These are phyloP conservation scores for Chloroceryle inda DNA, from an alignment of 2,797 vertebrate genomes.

Conservation along the genomic window DNA sequence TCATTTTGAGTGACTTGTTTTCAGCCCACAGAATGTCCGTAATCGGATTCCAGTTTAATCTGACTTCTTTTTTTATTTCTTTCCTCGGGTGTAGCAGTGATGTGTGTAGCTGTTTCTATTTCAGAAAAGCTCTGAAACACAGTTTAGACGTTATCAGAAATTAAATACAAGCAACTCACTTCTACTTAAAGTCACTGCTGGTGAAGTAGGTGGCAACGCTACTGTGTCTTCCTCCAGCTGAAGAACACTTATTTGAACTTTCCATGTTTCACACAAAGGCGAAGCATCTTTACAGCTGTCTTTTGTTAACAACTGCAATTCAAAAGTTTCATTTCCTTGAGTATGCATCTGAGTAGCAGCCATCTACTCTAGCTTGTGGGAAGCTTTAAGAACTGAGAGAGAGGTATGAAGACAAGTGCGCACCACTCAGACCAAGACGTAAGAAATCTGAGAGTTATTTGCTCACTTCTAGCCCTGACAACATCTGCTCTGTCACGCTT, in stretches of 20 bases:
- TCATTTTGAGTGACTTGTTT: background rate
- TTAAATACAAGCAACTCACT: background rate
- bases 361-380: background rate
- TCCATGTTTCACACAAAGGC: rapidly evolving
- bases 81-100: background rate
- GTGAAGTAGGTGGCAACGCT: background rate
- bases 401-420: background rate
- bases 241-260: background rate
- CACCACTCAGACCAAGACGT: background rate
- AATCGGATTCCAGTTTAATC: background rate
- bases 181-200: background rate
- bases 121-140: background rate
- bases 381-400: background rate
- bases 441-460: background rate
- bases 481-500: background rate
- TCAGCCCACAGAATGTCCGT: background rate
- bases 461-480: background rate
- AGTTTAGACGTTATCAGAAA: background rate
- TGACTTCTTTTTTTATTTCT: background rate
- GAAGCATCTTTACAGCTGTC: background rate
- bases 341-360: background rate
- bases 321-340: background rate
- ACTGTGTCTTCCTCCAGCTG: background rate
- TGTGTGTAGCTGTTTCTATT: background rate
- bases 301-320: background rate